Evolutionary conservation across 2,888 invertebrate species (phyloP).

Genomic region (Monochamus alternatus): DNA sequence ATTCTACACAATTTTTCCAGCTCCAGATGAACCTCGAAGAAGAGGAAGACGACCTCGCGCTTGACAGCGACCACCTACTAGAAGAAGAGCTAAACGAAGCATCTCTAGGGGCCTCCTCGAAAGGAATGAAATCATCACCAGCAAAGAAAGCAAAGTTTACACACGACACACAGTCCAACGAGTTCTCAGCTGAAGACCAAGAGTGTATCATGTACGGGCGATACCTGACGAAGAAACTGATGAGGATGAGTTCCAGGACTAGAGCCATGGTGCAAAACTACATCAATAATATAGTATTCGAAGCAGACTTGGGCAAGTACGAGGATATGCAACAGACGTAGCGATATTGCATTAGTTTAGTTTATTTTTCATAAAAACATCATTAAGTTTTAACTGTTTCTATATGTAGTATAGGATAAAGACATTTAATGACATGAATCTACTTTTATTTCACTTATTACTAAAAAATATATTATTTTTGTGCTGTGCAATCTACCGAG

Average conservation of each 20-base stretch:
- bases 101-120: background rate
- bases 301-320: conserved; percentile 4
- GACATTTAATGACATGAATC: no score
- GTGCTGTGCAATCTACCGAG: no score
- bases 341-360: no score
- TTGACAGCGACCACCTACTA: background rate
- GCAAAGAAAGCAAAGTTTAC: background rate
- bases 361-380: no score
- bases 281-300: background rate
- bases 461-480: no score
- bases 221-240: background rate
- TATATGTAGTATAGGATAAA: no score
- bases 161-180: background rate
- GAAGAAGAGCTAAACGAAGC: background rate
- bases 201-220: background rate
- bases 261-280: background rate
- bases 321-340: background rate
- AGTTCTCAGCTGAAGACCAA: background rate
- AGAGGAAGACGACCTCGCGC: background rate
- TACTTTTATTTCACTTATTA: no score
- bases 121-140: background rate
- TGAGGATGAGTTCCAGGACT: background rate
- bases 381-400: no score
- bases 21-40: background rate
- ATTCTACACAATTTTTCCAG: background rate